A percentile compares a stretch with the other conserved stretches of the same genome.
These are phyloP conservation scores for Babyrousa celebensis DNA, from an alignment of 2,797 vertebrate species.

Conservation along the genomic window DNA sequence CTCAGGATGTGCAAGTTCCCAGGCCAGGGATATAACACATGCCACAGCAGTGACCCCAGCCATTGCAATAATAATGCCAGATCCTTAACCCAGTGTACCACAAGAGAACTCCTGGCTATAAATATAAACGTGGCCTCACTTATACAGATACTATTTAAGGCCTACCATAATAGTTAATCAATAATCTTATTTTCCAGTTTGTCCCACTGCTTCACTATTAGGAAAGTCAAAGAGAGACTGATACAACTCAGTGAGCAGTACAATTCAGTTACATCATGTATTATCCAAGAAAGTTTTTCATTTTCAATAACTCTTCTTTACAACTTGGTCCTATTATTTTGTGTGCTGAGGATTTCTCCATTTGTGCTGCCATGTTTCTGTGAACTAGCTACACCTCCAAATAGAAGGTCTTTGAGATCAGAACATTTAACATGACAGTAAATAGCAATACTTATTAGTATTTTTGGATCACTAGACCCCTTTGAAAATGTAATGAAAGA, in stretches of 20 bases:
- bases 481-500: conserved; percentile 16
- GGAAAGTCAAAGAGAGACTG: neutral
- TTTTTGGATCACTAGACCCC: neutral
- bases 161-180: neutral
- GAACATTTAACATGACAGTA: conserved; percentile 8
- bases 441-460: neutral
- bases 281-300: neutral
- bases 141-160: neutral
- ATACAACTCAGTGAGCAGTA: neutral
- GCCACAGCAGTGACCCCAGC: too few species aligned
- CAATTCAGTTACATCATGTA: neutral
- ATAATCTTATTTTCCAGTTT: conserved; percentile 28
- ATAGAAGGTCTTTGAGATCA: conserved; percentile 28
- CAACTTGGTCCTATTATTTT: neutral
- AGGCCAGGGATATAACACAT: too few species aligned
- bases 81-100: too few species aligned
- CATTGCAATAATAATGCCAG: too few species aligned
- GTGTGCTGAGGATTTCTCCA: neutral
- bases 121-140: neutral
- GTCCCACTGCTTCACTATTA: neutral
- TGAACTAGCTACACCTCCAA: neutral
- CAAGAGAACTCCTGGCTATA: neutral
- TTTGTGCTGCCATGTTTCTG: conserved; percentile 21
- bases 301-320: neutral
- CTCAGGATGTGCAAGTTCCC: too few species aligned